phyloP scores from a whole-genome alignment of 1,140 invertebrate genomes.

The Drosophila nigromelanica region DNA sequence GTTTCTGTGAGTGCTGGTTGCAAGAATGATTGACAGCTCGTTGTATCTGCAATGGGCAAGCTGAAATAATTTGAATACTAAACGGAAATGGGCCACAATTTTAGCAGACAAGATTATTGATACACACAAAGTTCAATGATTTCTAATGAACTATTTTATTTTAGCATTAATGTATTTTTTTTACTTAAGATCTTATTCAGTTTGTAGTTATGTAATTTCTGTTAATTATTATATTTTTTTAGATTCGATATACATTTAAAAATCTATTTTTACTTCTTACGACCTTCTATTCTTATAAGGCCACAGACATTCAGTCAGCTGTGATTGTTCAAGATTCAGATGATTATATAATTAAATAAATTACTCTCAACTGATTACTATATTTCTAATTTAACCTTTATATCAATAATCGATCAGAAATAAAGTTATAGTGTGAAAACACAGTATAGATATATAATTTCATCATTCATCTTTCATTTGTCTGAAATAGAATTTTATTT shows the following conservation, averaged over 20 bases:
- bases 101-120: conserved; percentile 11
- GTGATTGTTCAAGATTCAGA: no score
- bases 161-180: neutral
- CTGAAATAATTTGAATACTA: conserved; percentile 32
- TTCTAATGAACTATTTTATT: neutral
- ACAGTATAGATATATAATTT: no score
- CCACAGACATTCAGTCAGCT: no score
- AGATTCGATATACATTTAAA: neutral
- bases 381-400: no score
- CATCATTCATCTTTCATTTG: no score
- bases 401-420: no score
- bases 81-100: conserved; percentile 23
- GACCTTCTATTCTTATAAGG: no score
- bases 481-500: no score
- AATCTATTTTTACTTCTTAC: no score
- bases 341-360: no score
- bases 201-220: neutral
- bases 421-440: no score
- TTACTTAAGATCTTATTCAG: neutral
- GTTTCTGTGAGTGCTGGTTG: conserved; percentile 13
- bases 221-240: neutral
- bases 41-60: conserved; percentile 4
- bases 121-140: conserved; percentile 13
- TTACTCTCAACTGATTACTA: no score
- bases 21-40: conserved; percentile 36